These are phyloP conservation scores for Gymnocypris eckloni DNA, from an alignment of 2,797 vertebrate species.

Conservation along the genomic window DNA sequence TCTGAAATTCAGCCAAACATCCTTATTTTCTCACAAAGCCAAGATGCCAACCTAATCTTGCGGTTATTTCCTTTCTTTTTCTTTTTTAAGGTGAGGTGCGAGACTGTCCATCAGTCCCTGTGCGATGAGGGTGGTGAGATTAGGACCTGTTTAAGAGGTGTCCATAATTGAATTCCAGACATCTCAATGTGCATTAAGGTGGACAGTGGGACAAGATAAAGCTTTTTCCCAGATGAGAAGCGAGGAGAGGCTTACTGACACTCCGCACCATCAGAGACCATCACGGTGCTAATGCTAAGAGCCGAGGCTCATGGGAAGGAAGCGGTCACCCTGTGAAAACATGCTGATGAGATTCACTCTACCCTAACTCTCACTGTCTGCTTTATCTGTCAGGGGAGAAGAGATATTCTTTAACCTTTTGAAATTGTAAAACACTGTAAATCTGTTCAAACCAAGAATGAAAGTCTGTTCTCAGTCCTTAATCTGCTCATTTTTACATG, in stretches of 20 bases:
- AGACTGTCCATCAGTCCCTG: constrained; percentile 44
- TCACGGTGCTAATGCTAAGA: constrained; percentile 77
- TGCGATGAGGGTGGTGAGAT: constrained; percentile 55
- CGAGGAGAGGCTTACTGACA: constrained; percentile 69
- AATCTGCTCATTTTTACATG: constrained; percentile 42
- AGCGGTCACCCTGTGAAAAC: constrained; percentile 77
- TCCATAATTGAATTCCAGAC: constrained; percentile 80
- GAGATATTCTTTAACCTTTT: constrained; percentile 51
- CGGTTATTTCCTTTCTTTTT: background rate
- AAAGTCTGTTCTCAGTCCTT: constrained; percentile 56
- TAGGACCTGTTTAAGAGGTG: constrained; percentile 75
- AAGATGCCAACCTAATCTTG: constrained; percentile 15
- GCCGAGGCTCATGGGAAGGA: constrained; percentile 77
- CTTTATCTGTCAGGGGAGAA: constrained; percentile 48
- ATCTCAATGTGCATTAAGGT: constrained; percentile 78
- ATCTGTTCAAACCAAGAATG: constrained; percentile 64
- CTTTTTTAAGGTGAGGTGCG: constrained; percentile 68
- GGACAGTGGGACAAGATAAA: constrained; percentile 80
- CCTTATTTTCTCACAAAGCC: constrained; percentile 16
- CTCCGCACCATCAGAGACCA: constrained; percentile 76
- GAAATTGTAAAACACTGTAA: constrained; percentile 55
- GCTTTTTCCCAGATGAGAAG: constrained; percentile 78
- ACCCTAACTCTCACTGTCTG: constrained; percentile 36
- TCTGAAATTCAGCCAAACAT: constrained; percentile 36
- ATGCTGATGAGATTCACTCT: constrained; percentile 68